Base-by-base conservation (phyloP, 2,797 vertebrate genomes). In the Dicrostonyx torquatus region DNA sequence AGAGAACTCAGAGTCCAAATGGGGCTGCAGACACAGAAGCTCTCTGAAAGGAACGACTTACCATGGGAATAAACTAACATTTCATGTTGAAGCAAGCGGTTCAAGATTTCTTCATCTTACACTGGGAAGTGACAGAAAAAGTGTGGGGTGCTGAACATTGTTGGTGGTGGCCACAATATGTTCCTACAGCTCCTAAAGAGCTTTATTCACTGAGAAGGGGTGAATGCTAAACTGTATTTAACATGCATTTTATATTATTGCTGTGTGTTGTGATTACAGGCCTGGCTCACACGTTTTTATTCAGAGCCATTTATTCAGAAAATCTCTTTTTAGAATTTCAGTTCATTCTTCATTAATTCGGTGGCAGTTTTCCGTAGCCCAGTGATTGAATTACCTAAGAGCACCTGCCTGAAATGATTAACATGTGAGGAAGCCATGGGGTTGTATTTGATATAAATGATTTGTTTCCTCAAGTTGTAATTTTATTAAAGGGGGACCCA, bases 301-400 rank as follows among this genome's bases (percentile, higher is more conserved):
- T 96, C 93, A 87, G 55, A 93, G 82, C 90, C 90, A 78, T 86
- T 96, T 97, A 96, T 91, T 96, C 93, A 85, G 91, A 93, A 97
- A 97, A 96, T 94, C 90, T 95, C 91, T 78, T 95, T 88, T 93
- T 96, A 87, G 92, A 95, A 96, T 93, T 91, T 43, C 50, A 93
- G 87, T 95, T 97, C 89, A 93, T 96, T 97, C 95, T 94, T 97
- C 93, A 91, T 97, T 97, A 97, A 97, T 97, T 96, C 97, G 20
- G 66, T 66, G 70, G 96, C 7, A 77, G 90, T 77, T 92, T 97
- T 97, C 91, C 5, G 14, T 89, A 87, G 66, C 88, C 89, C 86
- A 85, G 94, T 92, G 97, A 97, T 97, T 97, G 96, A 97, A 96
- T 97, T 96, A 95, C 92, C 92, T 96, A 97, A 97, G 89, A 96